Conservation (phyloP, 2,113 vertebrate genomes). For the Dipodomys spectabilis region DNA sequence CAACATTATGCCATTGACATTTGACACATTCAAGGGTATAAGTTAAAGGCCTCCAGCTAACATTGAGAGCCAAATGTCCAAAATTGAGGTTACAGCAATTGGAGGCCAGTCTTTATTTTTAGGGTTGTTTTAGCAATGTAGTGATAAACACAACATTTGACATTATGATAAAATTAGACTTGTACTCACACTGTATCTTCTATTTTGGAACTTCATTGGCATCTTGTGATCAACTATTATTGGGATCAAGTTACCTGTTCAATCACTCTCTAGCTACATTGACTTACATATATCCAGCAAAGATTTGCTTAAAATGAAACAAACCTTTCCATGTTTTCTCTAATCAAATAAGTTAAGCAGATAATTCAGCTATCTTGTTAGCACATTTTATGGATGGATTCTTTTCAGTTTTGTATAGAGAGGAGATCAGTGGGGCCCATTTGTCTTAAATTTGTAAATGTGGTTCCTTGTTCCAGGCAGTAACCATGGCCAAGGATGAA, state of each 20-base stretch:
- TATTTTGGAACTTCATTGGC: too few species aligned
- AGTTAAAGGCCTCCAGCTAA: neutral
- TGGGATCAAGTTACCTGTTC: neutral
- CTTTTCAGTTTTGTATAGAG: neutral
- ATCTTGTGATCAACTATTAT: neutral
- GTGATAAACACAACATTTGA: neutral
- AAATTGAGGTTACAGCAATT: neutral
- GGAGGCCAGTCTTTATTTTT: neutral
- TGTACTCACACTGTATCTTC: neutral
- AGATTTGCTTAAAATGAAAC: neutral
- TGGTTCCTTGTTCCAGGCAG: neutral
- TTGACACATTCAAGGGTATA: neutral
- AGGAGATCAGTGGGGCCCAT: neutral
- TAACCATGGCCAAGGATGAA: neutral
- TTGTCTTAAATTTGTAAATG: neutral
- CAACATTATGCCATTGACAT: neutral
- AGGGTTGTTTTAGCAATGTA: neutral
- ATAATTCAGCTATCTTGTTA: neutral
- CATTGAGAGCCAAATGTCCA: neutral
- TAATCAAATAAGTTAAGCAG: neutral
- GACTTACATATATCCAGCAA: neutral
- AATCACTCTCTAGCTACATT: neutral
- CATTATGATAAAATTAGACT: neutral
- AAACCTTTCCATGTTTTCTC: neutral
- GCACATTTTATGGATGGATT: neutral